Percentiles rank a stretch among this genome's conserved stretches.
Conservation (phyloP, 2,888 invertebrate species). For the Stomorhina lunata region DNA sequence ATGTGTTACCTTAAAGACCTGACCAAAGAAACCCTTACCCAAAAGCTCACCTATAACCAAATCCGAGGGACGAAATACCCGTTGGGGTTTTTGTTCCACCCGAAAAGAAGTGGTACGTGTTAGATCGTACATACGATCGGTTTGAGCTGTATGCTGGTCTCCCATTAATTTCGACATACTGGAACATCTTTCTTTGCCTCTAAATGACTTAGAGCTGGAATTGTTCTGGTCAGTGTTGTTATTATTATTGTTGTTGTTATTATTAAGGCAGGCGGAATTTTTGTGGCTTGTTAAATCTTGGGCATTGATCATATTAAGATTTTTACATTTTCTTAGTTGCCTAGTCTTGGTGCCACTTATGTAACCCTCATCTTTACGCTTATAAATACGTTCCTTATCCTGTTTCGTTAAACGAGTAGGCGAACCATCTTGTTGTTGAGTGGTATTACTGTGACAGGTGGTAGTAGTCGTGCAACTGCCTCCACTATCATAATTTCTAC, state of each 20-base stretch:
- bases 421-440: conserved; percentile 76
- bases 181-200: conserved; percentile 90
- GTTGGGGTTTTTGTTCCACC: conserved; percentile 82
- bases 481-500: conserved; percentile 59
- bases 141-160: conserved; percentile 81
- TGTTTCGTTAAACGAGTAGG: conserved; percentile 66
- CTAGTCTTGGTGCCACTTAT: conserved; percentile 83
- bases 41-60: conserved; percentile 92
- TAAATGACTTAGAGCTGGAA: conserved; percentile 76
- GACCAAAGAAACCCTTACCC: conserved; percentile 97
- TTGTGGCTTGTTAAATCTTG: conserved; percentile 7
- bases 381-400: conserved; percentile 79
- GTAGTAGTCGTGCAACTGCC: conserved; percentile 41
- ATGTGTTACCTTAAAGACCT: conserved; percentile 95
- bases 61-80: conserved; percentile 95
- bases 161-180: conserved; percentile 92
- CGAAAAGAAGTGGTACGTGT: conserved; percentile 94
- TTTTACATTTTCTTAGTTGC: conserved; percentile 82
- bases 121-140: conserved; percentile 83
- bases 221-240: conserved; percentile 62
- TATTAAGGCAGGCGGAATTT: conserved; percentile 27
- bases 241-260: conserved; percentile 33
- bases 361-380: conserved; percentile 80
- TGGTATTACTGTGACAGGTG: no score
- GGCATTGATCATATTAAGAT: conserved; percentile 74